These are phyloP conservation scores for Thunnus albacares DNA, from an alignment of 2,797 vertebrate species.

Conservation along the genomic window DNA sequence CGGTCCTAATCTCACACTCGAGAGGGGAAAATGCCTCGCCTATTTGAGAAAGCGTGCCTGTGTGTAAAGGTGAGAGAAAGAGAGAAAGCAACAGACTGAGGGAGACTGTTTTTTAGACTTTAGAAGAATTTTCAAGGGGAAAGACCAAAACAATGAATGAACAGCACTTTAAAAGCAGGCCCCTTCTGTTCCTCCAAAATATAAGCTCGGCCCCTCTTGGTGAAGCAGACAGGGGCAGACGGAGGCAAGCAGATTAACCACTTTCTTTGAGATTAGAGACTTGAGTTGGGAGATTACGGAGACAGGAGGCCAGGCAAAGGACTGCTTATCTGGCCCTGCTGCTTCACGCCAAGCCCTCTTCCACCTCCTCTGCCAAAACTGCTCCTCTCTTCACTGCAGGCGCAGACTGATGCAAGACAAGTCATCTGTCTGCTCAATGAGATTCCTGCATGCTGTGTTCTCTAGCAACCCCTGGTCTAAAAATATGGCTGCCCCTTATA, in stretches of 20 bases:
- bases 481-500: slow-evolving; percentile 52
- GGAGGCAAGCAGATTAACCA: slow-evolving; percentile 73
- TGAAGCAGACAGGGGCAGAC: slow-evolving; percentile 61
- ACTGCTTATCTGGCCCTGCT: slow-evolving; percentile 75
- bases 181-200: slow-evolving; percentile 27
- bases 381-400: slow-evolving; percentile 54
- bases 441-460: slow-evolving; percentile 67
- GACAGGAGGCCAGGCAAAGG: slow-evolving; percentile 66
- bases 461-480: slow-evolving; percentile 63
- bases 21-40: slow-evolving; percentile 49
- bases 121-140: neutral
- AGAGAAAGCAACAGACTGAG: slow-evolving; percentile 13
- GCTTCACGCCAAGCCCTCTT: slow-evolving; percentile 62
- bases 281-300: slow-evolving; percentile 73
- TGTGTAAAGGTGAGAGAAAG: slow-evolving; percentile 42
- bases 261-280: slow-evolving; percentile 78
- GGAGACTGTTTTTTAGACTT: neutral
- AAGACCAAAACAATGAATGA: slow-evolving; percentile 30
- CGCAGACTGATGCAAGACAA: slow-evolving; percentile 63
- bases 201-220: slow-evolving; percentile 57
- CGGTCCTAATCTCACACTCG: slow-evolving; percentile 50
- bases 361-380: slow-evolving; percentile 57
- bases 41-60: slow-evolving; percentile 51
- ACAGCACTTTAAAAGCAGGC: slow-evolving; percentile 51
- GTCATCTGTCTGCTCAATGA: slow-evolving; percentile 71